Base-by-base conservation (phyloP, 2,888 invertebrate species). In the Harpalus rubripes region DNA sequence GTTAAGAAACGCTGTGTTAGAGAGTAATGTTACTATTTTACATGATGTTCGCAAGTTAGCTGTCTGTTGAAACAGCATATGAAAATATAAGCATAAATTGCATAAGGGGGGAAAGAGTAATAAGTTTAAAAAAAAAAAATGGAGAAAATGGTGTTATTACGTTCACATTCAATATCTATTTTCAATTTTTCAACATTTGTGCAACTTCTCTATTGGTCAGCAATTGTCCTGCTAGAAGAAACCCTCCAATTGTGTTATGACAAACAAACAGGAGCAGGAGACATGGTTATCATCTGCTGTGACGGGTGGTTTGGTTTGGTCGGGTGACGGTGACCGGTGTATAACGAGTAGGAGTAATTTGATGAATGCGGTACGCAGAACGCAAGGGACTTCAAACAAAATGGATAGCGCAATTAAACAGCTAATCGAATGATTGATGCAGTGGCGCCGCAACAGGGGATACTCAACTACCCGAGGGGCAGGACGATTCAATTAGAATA, bases 401-500 rank as follows among this genome's bases (percentile, higher is more conserved):
- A 90, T 90, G 90, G 90, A 90, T 90, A 88, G 90, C 89, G 89
- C 90, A 90, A 90, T 91, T 91, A 90, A 90, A 89, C 90, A 89
- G 88, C 88, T 90, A 91, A 91, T 91, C 89, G 89, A 90, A 90
- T 91, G 90, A 91, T 90, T 90, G 90, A 90, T 90, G 90, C 89
- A 89, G 80, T 78, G 78, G 78, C 58, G 78, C 10, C 22, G 44
- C 16, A 15, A 18, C 41, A 10, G 44, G 41, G 72, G 16, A 52
- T 32, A 32, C 32, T 32, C 32, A 32, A 32, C 32, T 32, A 32
- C 32, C 44, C 12, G 12, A 52, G 44, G 44, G 44, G 10, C 12
- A 52, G 10, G 10, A 12, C 44, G 8, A 52, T 52, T 52, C 44
- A 52, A 52, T 52, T 52, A 52, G 44, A 52, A 52, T 52, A 12